These are phyloP conservation scores for Andrena haemorrhoa DNA, from an alignment of 2,888 invertebrate species.

Conservation along the genomic window DNA sequence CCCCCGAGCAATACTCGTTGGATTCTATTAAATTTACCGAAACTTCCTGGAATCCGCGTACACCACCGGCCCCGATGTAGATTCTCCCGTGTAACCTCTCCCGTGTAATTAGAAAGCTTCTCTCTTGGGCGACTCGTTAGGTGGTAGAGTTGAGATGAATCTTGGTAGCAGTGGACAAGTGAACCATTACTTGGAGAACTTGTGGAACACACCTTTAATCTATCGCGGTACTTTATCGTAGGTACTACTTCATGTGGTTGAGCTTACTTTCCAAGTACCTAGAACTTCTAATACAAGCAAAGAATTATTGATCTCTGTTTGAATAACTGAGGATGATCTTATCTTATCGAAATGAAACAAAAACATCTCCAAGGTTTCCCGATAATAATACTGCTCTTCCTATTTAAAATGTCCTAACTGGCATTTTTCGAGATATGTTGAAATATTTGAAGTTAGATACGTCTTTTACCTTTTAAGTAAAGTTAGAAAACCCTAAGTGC, in stretches of 20 bases:
- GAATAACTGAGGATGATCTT: too few species aligned
- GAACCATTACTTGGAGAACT: conserved; percentile 31
- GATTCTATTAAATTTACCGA: conserved; percentile 76
- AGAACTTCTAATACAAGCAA: too few species aligned
- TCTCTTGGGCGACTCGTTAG: conserved; percentile 50
- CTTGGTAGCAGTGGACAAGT: conserved; percentile 35
- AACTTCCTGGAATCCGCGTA: conserved; percentile 72
- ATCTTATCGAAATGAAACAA: too few species aligned
- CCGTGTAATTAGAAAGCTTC: conserved; percentile 62
- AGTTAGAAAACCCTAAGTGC: too few species aligned
- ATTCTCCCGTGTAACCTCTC: conserved; percentile 15
- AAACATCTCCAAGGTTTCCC: too few species aligned
- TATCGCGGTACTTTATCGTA: neutral
- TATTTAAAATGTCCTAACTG: too few species aligned
- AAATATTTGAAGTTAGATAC: too few species aligned
- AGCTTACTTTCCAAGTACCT: too few species aligned
- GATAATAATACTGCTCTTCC: too few species aligned
- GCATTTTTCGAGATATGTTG: too few species aligned
- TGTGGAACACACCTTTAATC: neutral
- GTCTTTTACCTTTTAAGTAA: too few species aligned
- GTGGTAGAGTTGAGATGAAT: conserved; percentile 44
- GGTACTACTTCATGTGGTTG: neutral
- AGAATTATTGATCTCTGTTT: too few species aligned
- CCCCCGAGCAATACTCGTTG: conserved; percentile 67
- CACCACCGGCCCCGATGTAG: conserved; percentile 25